These are phyloP conservation scores for Alcedo atthis DNA, from an alignment of 2,797 vertebrate genomes.

Conservation along the genomic window DNA sequence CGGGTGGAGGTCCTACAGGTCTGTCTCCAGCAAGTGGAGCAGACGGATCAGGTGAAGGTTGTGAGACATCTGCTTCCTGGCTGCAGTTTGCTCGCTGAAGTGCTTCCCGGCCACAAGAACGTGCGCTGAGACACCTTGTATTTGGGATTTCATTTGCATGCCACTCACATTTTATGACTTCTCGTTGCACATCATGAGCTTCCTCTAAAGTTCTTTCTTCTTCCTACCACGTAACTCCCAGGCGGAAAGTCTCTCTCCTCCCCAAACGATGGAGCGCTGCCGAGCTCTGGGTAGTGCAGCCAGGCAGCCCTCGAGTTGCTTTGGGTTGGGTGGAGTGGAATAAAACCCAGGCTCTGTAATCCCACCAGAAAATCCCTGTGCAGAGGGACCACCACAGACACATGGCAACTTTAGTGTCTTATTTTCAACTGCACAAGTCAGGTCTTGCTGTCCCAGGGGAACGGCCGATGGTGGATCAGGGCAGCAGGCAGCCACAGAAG, in stretches of 20 bases:
- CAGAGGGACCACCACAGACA: neutral
- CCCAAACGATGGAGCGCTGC: neutral
- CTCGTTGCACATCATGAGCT: slow-evolving; percentile 8
- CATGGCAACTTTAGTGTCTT: neutral
- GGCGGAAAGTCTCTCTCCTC: neutral
- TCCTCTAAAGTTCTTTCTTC: neutral
- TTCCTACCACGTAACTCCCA: neutral
- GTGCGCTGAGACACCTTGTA: neutral
- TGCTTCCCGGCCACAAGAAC: neutral
- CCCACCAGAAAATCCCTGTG: neutral
- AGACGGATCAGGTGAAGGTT: slow-evolving; percentile 73
- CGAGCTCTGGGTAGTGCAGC: neutral
- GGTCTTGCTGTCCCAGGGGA: neutral
- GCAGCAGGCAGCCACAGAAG: neutral
- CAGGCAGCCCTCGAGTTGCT: neutral
- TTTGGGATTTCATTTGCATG: neutral
- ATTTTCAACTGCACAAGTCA: neutral
- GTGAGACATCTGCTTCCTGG: slow-evolving; percentile 33
- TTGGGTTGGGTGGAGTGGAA: neutral
- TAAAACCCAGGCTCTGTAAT: neutral
- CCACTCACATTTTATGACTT: neutral
- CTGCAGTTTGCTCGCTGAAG: slow-evolving; percentile 25
- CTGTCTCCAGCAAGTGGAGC: slow-evolving; percentile 75
- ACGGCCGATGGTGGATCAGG: neutral
- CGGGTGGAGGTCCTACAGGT: slow-evolving; percentile 80